These are phyloP conservation scores for Micoletzkya japonica DNA, from an alignment of 2,888 invertebrate species.

Conservation along the genomic window DNA sequence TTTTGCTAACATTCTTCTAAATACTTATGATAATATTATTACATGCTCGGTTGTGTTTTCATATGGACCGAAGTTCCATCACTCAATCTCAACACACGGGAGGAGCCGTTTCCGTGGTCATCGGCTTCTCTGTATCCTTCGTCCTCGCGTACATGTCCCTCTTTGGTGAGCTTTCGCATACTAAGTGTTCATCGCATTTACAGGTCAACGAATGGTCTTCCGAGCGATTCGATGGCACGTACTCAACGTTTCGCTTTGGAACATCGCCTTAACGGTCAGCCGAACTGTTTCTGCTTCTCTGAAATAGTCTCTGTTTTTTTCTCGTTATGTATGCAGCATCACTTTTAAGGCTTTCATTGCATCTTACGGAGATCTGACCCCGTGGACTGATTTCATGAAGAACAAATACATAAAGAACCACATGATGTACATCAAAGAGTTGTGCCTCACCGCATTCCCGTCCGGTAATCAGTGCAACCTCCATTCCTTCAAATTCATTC, in stretches of 20 bases:
- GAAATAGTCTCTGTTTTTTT: neutral
- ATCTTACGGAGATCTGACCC: conserved; percentile 14
- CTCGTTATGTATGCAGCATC: neutral
- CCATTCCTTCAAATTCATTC: too few relatives aligned
- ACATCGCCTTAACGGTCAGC: conserved; percentile 1
- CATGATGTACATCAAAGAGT: conserved; percentile 12
- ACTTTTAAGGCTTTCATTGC: conserved; percentile 3
- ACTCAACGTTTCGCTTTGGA: conserved; percentile 15
- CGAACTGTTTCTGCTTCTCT: neutral
- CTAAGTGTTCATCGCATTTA: neutral
- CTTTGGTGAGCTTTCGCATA: neutral
- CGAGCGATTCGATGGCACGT: conserved; percentile 16
- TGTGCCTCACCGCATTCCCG: conserved; percentile 11
- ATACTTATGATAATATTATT: too few relatives aligned
- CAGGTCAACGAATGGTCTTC: conserved; percentile 14
- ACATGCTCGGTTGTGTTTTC: too few relatives aligned
- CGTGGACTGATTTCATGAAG: conserved; percentile 8
- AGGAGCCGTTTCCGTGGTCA: neutral
- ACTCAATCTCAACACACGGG: conserved; percentile 4
- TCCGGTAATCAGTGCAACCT: conserved; percentile 6
- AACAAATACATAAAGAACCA: conserved; percentile 9
- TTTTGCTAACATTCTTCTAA: too few relatives aligned
- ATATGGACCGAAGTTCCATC: too few relatives aligned
- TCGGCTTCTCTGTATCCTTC: neutral
- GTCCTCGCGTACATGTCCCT: conserved; percentile 21